Evolutionary conservation across 2,797 vertebrate species (phyloP).

Genomic region (Sebastes trivittatus): DNA sequence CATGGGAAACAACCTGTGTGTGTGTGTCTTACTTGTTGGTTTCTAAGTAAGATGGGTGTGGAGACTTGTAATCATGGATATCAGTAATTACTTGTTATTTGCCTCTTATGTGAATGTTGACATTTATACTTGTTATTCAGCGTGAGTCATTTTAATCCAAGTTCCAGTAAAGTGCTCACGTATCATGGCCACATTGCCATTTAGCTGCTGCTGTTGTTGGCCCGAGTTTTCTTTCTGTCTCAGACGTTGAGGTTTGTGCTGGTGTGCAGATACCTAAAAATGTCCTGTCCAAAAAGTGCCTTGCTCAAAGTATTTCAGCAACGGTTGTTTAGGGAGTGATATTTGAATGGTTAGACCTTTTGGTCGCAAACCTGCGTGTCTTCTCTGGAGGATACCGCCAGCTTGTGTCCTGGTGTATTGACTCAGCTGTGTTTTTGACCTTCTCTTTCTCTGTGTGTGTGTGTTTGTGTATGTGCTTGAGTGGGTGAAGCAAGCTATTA

Average conservation of each 20-base stretch:
- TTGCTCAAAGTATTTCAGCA: background rate
- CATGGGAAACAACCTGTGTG: constrained; percentile 16
- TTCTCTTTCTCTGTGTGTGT: constrained; percentile 19
- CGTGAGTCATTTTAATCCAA: constrained; percentile 4
- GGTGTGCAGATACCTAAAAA: constrained; percentile 6
- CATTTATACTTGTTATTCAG: constrained; percentile 20
- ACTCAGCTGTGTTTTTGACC: constrained; percentile 68
- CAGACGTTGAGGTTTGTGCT: constrained; percentile 6
- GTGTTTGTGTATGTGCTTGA: background rate
- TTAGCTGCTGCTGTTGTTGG: constrained; percentile 28
- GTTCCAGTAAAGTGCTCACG: background rate
- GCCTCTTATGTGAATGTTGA: constrained; percentile 17
- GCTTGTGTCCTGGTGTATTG: constrained; percentile 41
- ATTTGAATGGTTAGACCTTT: constrained; percentile 14
- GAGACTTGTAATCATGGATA: constrained; percentile 33
- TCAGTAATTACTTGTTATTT: constrained; percentile 39
- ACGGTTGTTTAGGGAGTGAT: background rate
- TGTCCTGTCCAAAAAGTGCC: background rate
- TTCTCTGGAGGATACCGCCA: constrained; percentile 2
- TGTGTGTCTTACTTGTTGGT: constrained; percentile 30
- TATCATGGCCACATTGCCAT: background rate
- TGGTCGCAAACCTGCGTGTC: constrained; percentile 3
- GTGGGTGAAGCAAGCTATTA: background rate
- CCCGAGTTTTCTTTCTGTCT: constrained; percentile 3
- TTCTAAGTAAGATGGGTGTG: constrained; percentile 11